Base-by-base conservation (phyloP, 2,113 vertebrate genomes). In the Cyprinodon variegatus region DNA sequence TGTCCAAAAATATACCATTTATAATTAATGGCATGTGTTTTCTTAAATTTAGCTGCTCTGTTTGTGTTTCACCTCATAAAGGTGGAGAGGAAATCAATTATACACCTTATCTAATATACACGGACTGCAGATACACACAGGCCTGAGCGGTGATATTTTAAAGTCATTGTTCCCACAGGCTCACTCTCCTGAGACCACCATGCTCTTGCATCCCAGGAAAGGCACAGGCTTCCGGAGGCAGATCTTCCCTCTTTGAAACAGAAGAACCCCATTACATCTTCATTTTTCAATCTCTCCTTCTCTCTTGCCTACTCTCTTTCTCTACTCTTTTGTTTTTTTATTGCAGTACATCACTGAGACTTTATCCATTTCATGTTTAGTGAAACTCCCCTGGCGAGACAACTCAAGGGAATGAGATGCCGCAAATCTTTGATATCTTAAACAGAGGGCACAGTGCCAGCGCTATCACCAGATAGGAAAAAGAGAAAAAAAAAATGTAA, bases 371-470 rank as follows among this genome's bases (percentile, higher is more conserved):
- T 92, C 91, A 93, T 93, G 93, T 93, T 93, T 92, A 88, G 88
- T 90, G 84, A 91, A 93, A 93, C 89, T 93, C 92, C 93, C 93
- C 81, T 85, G 92, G 88, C 87, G 84, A 90, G 83, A 81, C 84
- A 68, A 90, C 81, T 87, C 85, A 66, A 91, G 82, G 88, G 90
- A 92, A 86, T 61, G 83, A 88, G 90, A 92, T 79, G 91, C 89
- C 83, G 64, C 86, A 90, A 91, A 93, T 93, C 92, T 93, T 93
- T 94, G 93, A 94, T 94, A 94, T 94, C 93, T 93, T 93, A 94
- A 94, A 94, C 93, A 91, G 86, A 93, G 92, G 92, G 93, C 91
- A 91, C 60, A 64, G 84, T 91, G 93, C 93, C 93, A 94, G 81
- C 68, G 0, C 83, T 91, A 84, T 78, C 82, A 88, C 88, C 93